These are phyloP conservation scores for Ceuthmochares aereus DNA, from an alignment of 2,113 vertebrate species.

Conservation along the genomic window DNA sequence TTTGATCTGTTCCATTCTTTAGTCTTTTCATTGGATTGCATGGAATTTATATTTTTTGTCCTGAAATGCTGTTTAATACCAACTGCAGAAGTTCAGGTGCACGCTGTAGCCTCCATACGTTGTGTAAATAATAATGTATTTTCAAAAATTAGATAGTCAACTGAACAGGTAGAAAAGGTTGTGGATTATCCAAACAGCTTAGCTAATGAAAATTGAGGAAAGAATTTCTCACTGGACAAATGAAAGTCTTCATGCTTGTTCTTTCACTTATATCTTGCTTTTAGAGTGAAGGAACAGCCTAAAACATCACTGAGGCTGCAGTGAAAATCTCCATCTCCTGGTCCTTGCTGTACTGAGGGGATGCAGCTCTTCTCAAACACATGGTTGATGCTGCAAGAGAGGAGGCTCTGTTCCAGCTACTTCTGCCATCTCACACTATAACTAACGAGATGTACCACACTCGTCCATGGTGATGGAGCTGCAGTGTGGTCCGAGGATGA, in stretches of 20 bases:
- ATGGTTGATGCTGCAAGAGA: background rate
- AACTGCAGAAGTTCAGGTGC: background rate
- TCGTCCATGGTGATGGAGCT: too few species aligned
- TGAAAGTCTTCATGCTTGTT: background rate
- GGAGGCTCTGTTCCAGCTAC: background rate
- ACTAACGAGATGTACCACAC: background rate
- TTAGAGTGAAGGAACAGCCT: background rate
- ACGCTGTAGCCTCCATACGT: background rate
- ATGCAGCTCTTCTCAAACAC: background rate
- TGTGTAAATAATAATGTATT: background rate
- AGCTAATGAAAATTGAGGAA: background rate
- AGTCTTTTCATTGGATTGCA: background rate
- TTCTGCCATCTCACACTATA: background rate
- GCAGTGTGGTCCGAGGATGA: too few species aligned
- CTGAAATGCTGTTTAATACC: background rate
- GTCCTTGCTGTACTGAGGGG: background rate
- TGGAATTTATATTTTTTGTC: background rate
- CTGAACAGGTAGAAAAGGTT: background rate
- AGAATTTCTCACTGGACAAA: background rate
- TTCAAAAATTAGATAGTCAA: background rate
- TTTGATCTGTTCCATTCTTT: background rate
- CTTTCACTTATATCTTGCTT: background rate
- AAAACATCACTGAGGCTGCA: fast-evolving
- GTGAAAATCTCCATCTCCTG: background rate
- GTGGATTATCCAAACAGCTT: background rate